Conservation (phyloP, 2,888 invertebrate species). For the Mythimna lalbum region DNA sequence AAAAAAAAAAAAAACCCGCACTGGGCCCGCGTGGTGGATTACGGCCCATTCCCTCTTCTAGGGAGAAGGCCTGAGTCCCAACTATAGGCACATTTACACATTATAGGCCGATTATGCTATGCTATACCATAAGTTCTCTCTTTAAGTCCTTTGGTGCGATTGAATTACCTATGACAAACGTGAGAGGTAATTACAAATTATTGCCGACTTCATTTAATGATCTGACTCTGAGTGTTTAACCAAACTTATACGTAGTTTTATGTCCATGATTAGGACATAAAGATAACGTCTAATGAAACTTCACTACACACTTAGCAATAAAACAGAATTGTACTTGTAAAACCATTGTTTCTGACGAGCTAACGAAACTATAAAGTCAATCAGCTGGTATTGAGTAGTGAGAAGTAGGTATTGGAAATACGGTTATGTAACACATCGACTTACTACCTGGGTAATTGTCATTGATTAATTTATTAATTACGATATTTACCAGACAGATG, state of each 20-base stretch:
- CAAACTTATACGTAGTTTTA: constrained; percentile 7
- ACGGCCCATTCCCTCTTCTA: too few species aligned
- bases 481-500: too few species aligned
- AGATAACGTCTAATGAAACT: constrained; percentile 13
- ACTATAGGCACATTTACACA: too few species aligned
- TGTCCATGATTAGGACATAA: constrained; percentile 6
- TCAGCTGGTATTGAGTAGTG: not conserved
- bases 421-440: not conserved
- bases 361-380: constrained; percentile 1
- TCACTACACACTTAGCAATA: not conserved
- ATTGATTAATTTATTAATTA: too few species aligned
- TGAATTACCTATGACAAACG: not conserved
- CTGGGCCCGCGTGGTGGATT: too few species aligned
- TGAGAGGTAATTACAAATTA: not conserved
- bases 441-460: too few species aligned
- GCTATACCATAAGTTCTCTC: too few species aligned
- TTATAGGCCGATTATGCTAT: too few species aligned
- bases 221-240: not conserved
- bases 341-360: constrained; percentile 1
- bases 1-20: too few species aligned
- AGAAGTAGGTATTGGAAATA: constrained; percentile 2
- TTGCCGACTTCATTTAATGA: not conserved
- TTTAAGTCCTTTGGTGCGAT: not conserved
- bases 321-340: not conserved
- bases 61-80: too few species aligned